Base-by-base conservation (phyloP, 2,113 vertebrate species). In the Syngnathus scovelli region DNA sequence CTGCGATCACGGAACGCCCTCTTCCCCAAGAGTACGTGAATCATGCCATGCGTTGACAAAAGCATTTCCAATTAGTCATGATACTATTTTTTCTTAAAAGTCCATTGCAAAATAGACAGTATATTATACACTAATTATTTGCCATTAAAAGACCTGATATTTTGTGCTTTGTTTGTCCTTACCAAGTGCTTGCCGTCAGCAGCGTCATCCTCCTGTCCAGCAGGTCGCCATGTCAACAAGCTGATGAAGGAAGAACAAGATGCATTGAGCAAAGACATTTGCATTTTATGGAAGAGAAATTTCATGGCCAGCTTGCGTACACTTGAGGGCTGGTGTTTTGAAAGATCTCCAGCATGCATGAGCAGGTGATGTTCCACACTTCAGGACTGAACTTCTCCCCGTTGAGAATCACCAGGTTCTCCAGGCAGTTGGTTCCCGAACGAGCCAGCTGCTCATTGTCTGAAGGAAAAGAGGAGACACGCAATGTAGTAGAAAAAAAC, bases 331-430 rank as follows among this genome's bases (percentile, higher is more conserved):
- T 95, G 78, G 96, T 98, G 72, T 92, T 96, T 81, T 93, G 95
- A 92, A 99, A 98, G 83, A 99, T 99, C 87, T 98, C 94, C 83
- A 96, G 82, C 96, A 99, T 98, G 71, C 97, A 99, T 72, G 78
- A 92, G 86, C 96, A 98, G 0, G 96, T 99, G 87, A 94, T 85
- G 66, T 91, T 90, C 96, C 96, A 99, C 43, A 99, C 96, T n/a
- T 93, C 91, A 0, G 91, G 90, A 69, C 92, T 96, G 90, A 99
- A 99, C 85, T 99, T 99, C 86, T 96, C 92, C 62, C 97, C 96
- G 0, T 94, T 99, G 76, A 96, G 91, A 83, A 99, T 99, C 61
- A 99, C 97, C 79, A 99, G 89, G 83, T 97, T 99, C 90, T 99
- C 97, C 77, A 98, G 86, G 77, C 97, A 99, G 85, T 99, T 99